Conservation (phyloP, 2,888 invertebrate genomes). For the Phragmatobia fuliginosa region DNA sequence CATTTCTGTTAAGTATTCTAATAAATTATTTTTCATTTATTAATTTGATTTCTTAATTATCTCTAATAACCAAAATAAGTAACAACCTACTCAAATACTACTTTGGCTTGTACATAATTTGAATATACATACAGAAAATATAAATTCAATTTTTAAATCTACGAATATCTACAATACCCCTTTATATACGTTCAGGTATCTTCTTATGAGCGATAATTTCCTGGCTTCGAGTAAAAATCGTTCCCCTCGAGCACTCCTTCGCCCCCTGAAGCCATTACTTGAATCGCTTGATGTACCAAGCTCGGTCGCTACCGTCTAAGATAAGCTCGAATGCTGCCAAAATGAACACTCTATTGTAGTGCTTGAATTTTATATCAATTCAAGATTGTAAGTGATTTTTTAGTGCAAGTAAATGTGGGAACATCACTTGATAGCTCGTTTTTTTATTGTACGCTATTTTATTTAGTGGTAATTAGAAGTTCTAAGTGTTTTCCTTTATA, state of each 20-base stretch:
- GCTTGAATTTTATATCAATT: constrained; percentile 18
- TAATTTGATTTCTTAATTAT: no score
- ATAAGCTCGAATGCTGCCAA: constrained; percentile 36
- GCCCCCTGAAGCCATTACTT: constrained; percentile 33
- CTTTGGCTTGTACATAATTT: neutral
- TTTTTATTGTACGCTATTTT: neutral
- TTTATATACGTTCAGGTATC: constrained; percentile 18
- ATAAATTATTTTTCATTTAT: no score
- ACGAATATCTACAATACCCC: constrained; percentile 15
- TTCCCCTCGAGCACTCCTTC: constrained; percentile 16
- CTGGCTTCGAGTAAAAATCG: constrained; percentile 42
- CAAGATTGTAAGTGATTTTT: constrained; percentile 11
- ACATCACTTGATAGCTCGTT: neutral
- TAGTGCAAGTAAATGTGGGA: neutral
- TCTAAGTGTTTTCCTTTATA: neutral
- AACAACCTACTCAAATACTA: no score
- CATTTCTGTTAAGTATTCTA: no score
- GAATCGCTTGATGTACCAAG: constrained; percentile 34
- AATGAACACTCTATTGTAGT: constrained; percentile 18
- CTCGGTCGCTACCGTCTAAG: constrained; percentile 19
- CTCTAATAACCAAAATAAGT: no score
- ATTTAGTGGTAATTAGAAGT: neutral
- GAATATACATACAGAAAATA: neutral
- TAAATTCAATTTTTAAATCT: constrained; percentile 3
- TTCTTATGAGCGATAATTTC: constrained; percentile 43